These are phyloP conservation scores for Drosophila kanekoi DNA, from an alignment of 2,888 invertebrate genomes.

Conservation along the genomic window DNA sequence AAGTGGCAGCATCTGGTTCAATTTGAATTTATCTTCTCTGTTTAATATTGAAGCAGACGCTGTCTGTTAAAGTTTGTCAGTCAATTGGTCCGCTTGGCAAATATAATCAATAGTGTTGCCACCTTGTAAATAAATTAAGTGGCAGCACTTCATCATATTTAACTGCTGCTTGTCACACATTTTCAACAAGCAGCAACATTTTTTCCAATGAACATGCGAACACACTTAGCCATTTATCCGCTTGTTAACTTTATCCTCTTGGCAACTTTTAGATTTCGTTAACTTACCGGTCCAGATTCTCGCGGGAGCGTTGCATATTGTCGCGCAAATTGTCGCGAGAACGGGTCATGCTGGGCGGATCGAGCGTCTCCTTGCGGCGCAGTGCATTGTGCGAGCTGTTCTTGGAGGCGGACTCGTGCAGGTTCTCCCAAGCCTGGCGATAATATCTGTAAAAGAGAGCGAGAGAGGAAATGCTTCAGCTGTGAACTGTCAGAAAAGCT, in stretches of 20 bases:
- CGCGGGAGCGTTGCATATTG: constrained; percentile 85
- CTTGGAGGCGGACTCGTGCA: constrained; percentile 92
- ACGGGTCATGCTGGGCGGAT: constrained; percentile 87
- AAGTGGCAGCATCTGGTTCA: too few relatives aligned
- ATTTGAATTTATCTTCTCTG: too few relatives aligned
- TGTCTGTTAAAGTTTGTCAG: too few relatives aligned
- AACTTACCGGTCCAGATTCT: constrained; percentile 84
- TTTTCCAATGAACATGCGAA: neutral
- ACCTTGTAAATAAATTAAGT: too few relatives aligned
- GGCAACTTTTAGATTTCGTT: neutral
- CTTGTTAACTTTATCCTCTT: neutral
- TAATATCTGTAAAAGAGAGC: constrained; percentile 87
- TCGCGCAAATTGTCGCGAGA: constrained; percentile 84
- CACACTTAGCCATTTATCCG: neutral
- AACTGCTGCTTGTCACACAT: too few relatives aligned
- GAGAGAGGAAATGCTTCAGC: constrained; percentile 6
- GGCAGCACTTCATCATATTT: too few relatives aligned
- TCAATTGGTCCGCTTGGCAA: too few relatives aligned
- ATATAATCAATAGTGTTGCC: too few relatives aligned
- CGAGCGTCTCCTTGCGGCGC: constrained; percentile 90
- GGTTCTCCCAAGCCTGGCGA: constrained; percentile 96
- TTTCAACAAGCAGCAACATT: too few relatives aligned
- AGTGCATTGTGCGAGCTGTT: constrained; percentile 87
- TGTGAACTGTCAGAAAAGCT: neutral
- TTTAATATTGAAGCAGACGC: too few relatives aligned